phyloP scores from a whole-genome alignment of 2,113 vertebrate genomes.

The Paradisaea rubra region DNA sequence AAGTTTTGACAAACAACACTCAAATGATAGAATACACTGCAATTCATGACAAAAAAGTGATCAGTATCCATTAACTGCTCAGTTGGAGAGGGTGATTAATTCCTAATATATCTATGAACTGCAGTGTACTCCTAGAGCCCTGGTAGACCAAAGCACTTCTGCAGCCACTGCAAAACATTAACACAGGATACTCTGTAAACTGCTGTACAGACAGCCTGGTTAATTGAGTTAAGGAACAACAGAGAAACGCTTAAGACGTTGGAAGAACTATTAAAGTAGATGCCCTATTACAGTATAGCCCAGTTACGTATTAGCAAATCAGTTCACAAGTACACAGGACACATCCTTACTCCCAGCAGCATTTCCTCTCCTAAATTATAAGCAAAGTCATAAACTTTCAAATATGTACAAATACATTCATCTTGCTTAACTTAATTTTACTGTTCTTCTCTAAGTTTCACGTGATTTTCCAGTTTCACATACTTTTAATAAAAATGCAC shows the following conservation, averaged over 20 bases:
- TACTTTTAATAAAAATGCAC: not conserved
- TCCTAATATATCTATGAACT: conserved; percentile 25
- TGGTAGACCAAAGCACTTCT: conserved; percentile 4
- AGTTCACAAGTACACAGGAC: conserved; percentile 6
- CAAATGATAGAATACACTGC: conserved; percentile 16
- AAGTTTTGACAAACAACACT: conserved; percentile 68
- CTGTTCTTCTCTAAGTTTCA: not conserved
- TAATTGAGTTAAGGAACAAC: conserved; percentile 53
- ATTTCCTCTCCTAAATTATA: not conserved
- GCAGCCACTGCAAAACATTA: conserved; percentile 48
- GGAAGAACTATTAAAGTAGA: conserved; percentile 31
- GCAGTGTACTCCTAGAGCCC: conserved; percentile 22
- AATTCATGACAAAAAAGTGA: conserved; percentile 49
- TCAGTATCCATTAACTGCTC: conserved; percentile 56
- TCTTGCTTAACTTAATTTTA: not conserved
- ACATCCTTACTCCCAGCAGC: not conserved
- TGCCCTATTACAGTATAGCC: not conserved
- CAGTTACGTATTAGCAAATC: conserved; percentile 25
- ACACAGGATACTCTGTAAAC: conserved; percentile 51
- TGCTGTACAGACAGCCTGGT: conserved; percentile 54
- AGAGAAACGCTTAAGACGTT: conserved; percentile 17
- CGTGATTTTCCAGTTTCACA: not conserved
- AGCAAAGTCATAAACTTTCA: conserved; percentile 35
- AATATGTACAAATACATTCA: not conserved
- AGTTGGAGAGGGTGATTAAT: conserved; percentile 23